Conservation (phyloP, 2,113 vertebrate species). For the Syngnathus typhle region DNA sequence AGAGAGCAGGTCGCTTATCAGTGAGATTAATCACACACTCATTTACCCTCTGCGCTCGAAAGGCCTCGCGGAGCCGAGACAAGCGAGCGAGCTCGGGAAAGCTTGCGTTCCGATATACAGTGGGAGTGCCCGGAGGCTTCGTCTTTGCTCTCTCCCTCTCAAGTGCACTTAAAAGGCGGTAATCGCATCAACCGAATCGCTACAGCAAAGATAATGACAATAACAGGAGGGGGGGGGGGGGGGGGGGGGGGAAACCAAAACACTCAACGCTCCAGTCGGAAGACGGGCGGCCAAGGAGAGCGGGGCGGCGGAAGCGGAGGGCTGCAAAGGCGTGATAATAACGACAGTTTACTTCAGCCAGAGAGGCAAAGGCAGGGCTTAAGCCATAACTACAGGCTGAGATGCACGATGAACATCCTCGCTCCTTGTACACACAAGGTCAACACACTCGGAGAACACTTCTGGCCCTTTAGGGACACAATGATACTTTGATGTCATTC, state of each 20-base stretch:
- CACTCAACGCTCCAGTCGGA: conserved; percentile 23
- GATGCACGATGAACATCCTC: conserved; percentile 26
- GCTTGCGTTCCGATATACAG: conserved; percentile 1
- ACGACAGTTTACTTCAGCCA: conserved; percentile 41
- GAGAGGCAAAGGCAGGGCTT: conserved; percentile 36
- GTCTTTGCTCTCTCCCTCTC: conserved; percentile 19
- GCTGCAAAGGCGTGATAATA: conserved; percentile 40
- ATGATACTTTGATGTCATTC: not conserved
- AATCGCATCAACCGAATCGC: conserved; percentile 43
- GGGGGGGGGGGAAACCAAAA: conserved; percentile 9
- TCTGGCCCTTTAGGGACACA: not conserved
- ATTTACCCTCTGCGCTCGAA: conserved; percentile 13
- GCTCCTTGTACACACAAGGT: conserved; percentile 24
- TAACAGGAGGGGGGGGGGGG: too few species aligned
- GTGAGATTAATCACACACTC: conserved; percentile 46
- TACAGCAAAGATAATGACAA: conserved; percentile 38
- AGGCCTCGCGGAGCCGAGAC: not conserved
- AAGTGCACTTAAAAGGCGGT: conserved; percentile 43
- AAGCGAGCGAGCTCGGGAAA: not conserved
- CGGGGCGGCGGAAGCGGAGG: conserved; percentile 18
- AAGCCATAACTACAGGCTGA: conserved; percentile 60
- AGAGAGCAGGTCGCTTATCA: conserved; percentile 61
- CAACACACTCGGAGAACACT: conserved; percentile 3
- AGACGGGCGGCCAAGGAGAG: conserved; percentile 36
- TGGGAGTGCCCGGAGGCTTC: conserved; percentile 33